Conservation (phyloP, 2,888 invertebrate species). For the Dynastes maya region DNA sequence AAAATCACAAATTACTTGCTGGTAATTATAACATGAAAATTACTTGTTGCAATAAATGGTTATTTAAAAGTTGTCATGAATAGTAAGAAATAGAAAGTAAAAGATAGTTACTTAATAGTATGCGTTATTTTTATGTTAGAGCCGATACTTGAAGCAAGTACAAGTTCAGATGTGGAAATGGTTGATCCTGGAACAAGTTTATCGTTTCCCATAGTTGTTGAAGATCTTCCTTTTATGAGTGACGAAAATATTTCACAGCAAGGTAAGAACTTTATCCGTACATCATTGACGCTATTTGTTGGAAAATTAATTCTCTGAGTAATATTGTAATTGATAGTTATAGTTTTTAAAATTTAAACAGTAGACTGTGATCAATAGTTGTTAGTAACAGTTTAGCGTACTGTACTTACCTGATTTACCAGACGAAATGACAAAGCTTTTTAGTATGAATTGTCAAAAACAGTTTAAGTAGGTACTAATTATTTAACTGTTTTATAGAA, state of each 20-base stretch:
- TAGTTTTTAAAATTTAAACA: no score
- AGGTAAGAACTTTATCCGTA: conserved; percentile 1
- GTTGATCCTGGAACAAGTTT: neutral
- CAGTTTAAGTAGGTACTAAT: conserved; percentile 4
- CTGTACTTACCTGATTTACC: no score
- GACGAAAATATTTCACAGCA: conserved; percentile 15
- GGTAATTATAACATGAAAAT: conserved; percentile 25
- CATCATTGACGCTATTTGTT: neutral
- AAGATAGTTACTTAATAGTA: conserved; percentile 2
- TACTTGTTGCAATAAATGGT: neutral
- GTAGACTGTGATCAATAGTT: no score
- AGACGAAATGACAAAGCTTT: no score
- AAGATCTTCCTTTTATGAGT: conserved; percentile 10
- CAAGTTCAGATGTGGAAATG: conserved; percentile 10
- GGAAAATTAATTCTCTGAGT: no score
- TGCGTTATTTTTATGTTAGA: neutral
- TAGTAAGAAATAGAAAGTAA: conserved; percentile 7
- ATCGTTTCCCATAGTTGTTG: neutral
- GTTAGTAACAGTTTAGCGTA: no score
- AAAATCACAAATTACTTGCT: neutral
- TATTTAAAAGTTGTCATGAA: conserved; percentile 5
- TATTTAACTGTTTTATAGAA: conserved; percentile 15
- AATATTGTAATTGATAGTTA: no score
- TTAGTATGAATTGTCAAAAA: no score
- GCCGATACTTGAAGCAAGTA: neutral